Base-by-base conservation (phyloP, 2,888 invertebrate genomes). In the Eristalis arbustorum region DNA sequence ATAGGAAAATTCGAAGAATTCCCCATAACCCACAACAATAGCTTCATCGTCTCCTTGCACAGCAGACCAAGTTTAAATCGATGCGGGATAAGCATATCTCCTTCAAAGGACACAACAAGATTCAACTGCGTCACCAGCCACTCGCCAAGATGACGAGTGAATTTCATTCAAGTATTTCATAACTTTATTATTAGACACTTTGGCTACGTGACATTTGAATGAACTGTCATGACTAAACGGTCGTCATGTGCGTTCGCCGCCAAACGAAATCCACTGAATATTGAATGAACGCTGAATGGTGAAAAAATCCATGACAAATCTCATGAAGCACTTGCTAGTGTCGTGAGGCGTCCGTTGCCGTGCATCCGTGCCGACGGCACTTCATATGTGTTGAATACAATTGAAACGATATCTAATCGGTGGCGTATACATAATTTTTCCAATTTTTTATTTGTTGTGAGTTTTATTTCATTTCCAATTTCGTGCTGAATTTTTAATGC, bases 361-460 rank as follows among this genome's bases (percentile, higher is more conserved):
- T 42, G 42, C 8, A 49, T 49, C 18, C 18, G 18, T n/a, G n/a
- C 18, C 8, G 49, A 8, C 8, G 18, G 18, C 2, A n/a, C n/a
- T n/a, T n/a, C n/a, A 18, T 49, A 49, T 5, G n/a, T 42, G 42
- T n/a, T 42, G 8, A 42, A 49, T 40, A 10, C 14, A 22, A 37
- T 64, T 34, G 28, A 63, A 34, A 8, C 6, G 3, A 34, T 22
- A 34, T n/a, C 11, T 10, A 68, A 2, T 34, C 59, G 59, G 34
- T 69, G 69, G 37, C 59, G 69, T 37, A 69, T 69, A 40, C 59
- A 59, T 14, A 69, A 57, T 31, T 37, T 37, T 69, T 59, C 37
- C 8, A 59, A 57, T 31, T 59, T 37, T 69, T 59, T 59, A 2
- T 40, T 37, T 59, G 6, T 67, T 56, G 0, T 25, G 18, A 31